Conservation (phyloP, 37 sponge, comb jelly and placozoan species). For the Chondrosia reniformis region DNA sequence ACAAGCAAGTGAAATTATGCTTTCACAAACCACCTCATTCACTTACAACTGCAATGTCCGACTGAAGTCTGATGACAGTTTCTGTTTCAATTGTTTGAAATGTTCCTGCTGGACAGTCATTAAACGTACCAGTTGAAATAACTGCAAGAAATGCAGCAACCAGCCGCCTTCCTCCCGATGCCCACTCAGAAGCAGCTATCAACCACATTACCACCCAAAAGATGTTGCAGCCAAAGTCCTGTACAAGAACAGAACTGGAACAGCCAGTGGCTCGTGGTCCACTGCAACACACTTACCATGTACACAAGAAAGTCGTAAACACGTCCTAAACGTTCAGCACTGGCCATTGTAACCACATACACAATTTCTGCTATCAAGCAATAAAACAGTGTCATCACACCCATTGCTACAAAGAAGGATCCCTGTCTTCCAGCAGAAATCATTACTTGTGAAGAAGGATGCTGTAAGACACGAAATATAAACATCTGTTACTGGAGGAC, state of each 20-base stretch:
- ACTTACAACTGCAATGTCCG: conserved; percentile 59
- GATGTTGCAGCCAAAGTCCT: conserved; percentile 50
- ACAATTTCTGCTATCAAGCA: conserved; percentile 29
- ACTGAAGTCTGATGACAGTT: conserved; percentile 16
- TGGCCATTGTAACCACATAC: conserved; percentile 37
- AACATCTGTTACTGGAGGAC: neutral
- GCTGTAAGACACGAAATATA: neutral
- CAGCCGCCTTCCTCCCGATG: conserved; percentile 38
- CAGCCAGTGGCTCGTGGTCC: neutral
- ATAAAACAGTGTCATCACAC: conserved; percentile 65
- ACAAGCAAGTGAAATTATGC: neutral
- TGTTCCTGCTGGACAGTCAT: conserved; percentile 5
- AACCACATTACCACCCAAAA: conserved; percentile 42
- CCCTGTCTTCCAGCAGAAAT: conserved; percentile 30
- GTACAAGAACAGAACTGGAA: conserved; percentile 1
- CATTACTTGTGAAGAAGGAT: neutral
- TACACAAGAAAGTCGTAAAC: neutral
- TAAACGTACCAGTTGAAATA: neutral
- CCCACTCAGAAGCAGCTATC: conserved; percentile 65
- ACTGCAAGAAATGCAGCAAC: neutral
- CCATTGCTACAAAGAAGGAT: conserved; percentile 69
- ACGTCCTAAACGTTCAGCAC: neutral
- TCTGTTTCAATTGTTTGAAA: neutral
- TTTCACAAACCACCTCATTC: neutral
- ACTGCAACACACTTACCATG: conserved; percentile 1